Evolutionary conservation across 1,140 invertebrate species (phyloP).

Genomic region (Pinna nobilis): DNA sequence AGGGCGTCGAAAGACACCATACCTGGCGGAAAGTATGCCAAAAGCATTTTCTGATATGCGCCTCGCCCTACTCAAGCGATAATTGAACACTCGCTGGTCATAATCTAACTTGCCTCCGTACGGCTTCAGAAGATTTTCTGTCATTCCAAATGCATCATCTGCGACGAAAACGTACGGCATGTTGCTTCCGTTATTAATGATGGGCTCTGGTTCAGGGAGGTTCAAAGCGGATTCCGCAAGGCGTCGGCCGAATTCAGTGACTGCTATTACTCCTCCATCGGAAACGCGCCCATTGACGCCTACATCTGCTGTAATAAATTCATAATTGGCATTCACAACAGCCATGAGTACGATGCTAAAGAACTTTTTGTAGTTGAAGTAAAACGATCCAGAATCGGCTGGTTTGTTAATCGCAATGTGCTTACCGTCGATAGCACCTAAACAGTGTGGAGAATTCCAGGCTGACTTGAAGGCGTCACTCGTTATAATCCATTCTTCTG

Average conservation of each 20-base stretch:
- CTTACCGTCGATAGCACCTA: slow-evolving; percentile 74
- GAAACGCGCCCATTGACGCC: slow-evolving; percentile 43
- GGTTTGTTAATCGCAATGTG: slow-evolving; percentile 68
- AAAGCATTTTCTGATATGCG: slow-evolving; percentile 45
- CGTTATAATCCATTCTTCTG: slow-evolving; percentile 8
- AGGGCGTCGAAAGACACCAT: slow-evolving; percentile 25
- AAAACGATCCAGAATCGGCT: slow-evolving; percentile 57
- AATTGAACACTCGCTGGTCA: slow-evolving; percentile 74
- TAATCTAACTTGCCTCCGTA: slow-evolving; percentile 66
- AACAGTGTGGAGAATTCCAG: slow-evolving; percentile 74
- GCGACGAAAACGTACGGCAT: slow-evolving; percentile 74
- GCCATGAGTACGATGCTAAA: slow-evolving; percentile 68
- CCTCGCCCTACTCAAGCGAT: slow-evolving; percentile 67
- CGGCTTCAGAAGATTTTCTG: slow-evolving; percentile 71
- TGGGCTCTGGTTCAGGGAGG: slow-evolving; percentile 13
- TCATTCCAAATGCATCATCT: slow-evolving; percentile 76
- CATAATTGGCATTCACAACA: slow-evolving; percentile 71
- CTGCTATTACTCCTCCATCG: slow-evolving; percentile 32
- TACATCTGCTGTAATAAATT: slow-evolving; percentile 69
- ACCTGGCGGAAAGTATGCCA: slow-evolving; percentile 31
- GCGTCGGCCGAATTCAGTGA: too few species aligned
- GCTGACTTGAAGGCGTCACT: slow-evolving; percentile 60
- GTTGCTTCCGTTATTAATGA: background rate
- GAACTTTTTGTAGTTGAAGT: slow-evolving; percentile 69
- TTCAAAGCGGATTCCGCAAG: too few species aligned